Conservation (phyloP, 2,888 invertebrate species). For the Drosophila affinis region DNA sequence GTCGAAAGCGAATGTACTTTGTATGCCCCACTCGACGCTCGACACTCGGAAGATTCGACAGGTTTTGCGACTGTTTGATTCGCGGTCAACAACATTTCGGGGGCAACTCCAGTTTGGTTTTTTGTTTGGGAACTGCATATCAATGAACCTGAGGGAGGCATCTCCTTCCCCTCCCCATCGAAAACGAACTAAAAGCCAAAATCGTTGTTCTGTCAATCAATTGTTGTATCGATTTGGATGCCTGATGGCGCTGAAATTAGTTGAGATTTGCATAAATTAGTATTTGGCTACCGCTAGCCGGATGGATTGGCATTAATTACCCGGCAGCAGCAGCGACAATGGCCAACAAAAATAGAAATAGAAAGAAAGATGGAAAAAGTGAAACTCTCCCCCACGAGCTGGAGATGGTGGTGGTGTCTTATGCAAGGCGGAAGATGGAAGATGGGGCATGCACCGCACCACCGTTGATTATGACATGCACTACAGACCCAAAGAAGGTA, state of each 20-base stretch:
- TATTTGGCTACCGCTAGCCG: constrained; percentile 47
- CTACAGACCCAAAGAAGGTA: constrained; percentile 69
- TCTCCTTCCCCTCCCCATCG: background rate
- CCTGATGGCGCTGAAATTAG: constrained; percentile 55
- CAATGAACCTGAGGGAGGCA: constrained; percentile 53
- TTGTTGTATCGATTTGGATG: constrained; percentile 24
- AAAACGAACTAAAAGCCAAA: background rate
- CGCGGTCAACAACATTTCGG: constrained; percentile 68
- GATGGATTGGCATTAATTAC: constrained; percentile 63
- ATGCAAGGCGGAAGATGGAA: constrained; percentile 75
- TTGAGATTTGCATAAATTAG: constrained; percentile 67
- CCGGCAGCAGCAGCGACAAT: constrained; percentile 52
- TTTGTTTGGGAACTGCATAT: constrained; percentile 51
- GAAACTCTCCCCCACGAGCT: constrained; percentile 52
- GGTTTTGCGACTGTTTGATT: constrained; percentile 34
- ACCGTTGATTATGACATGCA: constrained; percentile 68
- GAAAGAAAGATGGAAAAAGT: constrained; percentile 53
- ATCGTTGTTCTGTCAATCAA: constrained; percentile 51
- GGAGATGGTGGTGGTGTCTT: constrained; percentile 39
- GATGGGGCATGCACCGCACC: constrained; percentile 63
- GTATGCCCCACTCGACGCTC: constrained; percentile 37
- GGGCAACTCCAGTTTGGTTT: background rate
- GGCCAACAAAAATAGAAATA: constrained; percentile 1
- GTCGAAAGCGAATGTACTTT: constrained; percentile 54
- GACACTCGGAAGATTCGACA: background rate